A percentile compares a stretch with the other conserved stretches of the same genome.
Conservation (phyloP, 2,888 invertebrate genomes). For the Synergus itoensis region DNA sequence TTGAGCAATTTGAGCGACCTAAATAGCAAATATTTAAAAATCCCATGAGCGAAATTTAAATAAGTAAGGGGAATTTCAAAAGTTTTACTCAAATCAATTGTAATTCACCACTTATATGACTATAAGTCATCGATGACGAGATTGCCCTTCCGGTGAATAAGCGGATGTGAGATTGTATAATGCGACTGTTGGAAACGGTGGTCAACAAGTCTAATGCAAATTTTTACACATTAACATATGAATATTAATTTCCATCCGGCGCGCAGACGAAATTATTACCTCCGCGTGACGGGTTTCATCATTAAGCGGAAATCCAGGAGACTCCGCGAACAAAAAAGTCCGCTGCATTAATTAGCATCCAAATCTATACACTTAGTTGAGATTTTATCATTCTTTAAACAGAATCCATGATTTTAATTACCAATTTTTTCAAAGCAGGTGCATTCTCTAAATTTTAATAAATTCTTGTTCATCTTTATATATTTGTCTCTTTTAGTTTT, state of each 20-base stretch:
- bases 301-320: constrained; percentile 53
- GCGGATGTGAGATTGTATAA: constrained; percentile 59
- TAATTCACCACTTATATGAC: constrained; percentile 22
- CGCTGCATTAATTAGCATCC: constrained; percentile 25
- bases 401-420: constrained; percentile 28
- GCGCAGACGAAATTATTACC: constrained; percentile 44
- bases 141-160: constrained; percentile 70
- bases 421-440: neutral
- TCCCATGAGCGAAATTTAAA: neutral
- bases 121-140: constrained; percentile 34
- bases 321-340: constrained; percentile 49
- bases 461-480: neutral
- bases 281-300: constrained; percentile 49
- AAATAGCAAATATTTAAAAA: constrained; percentile 6
- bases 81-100: constrained; percentile 19
- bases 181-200: constrained; percentile 65
- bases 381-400: constrained; percentile 24
- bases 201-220: constrained; percentile 58
- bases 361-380: constrained; percentile 8
- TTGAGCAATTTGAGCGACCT: too few species aligned
- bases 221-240: constrained; percentile 67
- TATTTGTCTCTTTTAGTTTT: neutral
- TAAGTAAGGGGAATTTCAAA: neutral
- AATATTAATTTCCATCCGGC: constrained; percentile 72
- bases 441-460: neutral